Evolutionary conservation across 2,113 vertebrate genomes (phyloP), one percentile per base, ranked within the genome.

Genomic region (Tympanuchus pallidicinctus): DNA sequence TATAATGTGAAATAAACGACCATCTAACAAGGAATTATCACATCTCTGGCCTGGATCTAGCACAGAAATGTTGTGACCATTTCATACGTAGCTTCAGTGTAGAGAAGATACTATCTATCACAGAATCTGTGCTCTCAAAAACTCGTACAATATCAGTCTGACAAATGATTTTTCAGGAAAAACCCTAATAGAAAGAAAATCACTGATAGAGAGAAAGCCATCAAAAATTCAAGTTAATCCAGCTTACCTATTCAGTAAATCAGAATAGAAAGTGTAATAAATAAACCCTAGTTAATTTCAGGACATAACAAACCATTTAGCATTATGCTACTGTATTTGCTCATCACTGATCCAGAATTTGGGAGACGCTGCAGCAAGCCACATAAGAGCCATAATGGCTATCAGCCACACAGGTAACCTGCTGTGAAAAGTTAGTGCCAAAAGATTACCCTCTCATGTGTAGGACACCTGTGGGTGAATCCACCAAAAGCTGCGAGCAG

Each of bases 361-460:
- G 36, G 89, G 36, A 91, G 78, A 77, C 32, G 72, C 47, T 76
- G 74, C 52, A 74, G 47, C 4, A 30, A 83, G 60, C 43, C 67
- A 64, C 56, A 56, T 10, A 64, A 76, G 92, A 50, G 32, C 42
- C 78, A 82, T 75, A 82, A 40, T 47, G 64, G 32, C 85, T 77
- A 70, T 10, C 24, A 56, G 60, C 28, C 45, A 85, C 47, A 66
- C 82, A 92, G 79, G 93, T 93, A 92, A 69, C 72, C 93, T 94
- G 87, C 93, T 93, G 89, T 60, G 91, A 91, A 89, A 91, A 91
- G 40, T 69, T 72, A 64, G 32, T 83, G 94, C 93, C 95, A 96
- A 93, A 82, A 94, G 69, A 88, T 64, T 74, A 94, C 60, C 83
- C 72, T 93, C 61, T 38, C 47, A 8, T 64, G 72, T 30, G 47